phyloP scores from a whole-genome alignment of 2,888 invertebrate species.

The Blomia tropicalis region DNA sequence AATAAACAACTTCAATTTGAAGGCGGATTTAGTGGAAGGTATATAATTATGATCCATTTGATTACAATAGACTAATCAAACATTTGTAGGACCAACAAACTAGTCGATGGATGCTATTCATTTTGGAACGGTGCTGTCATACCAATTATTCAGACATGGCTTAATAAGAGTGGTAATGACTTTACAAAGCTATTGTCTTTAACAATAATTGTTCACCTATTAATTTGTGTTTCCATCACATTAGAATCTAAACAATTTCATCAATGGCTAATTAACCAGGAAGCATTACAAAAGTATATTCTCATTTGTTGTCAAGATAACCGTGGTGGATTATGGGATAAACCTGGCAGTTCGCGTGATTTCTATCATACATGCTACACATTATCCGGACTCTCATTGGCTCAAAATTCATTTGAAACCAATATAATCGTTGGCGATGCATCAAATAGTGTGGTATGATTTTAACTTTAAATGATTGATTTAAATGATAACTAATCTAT shows the following conservation, averaged over 20 bases:
- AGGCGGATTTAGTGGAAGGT: constrained; percentile 59
- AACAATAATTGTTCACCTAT: neutral
- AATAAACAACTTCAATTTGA: constrained; percentile 82
- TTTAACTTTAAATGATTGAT: neutral
- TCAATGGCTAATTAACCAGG: constrained; percentile 59
- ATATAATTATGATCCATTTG: neutral
- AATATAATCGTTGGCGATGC: constrained; percentile 23
- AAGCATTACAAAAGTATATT: constrained; percentile 83
- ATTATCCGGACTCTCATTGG: constrained; percentile 78
- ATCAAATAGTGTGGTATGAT: constrained; percentile 28
- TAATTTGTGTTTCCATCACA: neutral
- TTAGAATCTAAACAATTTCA: neutral
- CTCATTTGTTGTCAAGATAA: constrained; percentile 70
- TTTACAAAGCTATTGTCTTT: no score
- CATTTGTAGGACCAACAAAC: constrained; percentile 64
- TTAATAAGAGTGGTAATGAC: constrained; percentile 35
- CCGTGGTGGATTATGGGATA: constrained; percentile 80
- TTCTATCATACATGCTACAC: constrained; percentile 95
- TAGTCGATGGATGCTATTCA: constrained; percentile 96
- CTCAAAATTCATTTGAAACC: constrained; percentile 49
- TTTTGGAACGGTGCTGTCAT: constrained; percentile 96
- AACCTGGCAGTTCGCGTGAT: constrained; percentile 83
- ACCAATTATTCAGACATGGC: constrained; percentile 62
- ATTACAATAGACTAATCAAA: neutral
- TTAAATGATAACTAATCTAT: constrained; percentile 11